Percentiles rank a stretch among this genome's conserved stretches.
phyloP scores from a whole-genome alignment of 2,888 invertebrate species.

The Eupithecia pulchellata region DNA sequence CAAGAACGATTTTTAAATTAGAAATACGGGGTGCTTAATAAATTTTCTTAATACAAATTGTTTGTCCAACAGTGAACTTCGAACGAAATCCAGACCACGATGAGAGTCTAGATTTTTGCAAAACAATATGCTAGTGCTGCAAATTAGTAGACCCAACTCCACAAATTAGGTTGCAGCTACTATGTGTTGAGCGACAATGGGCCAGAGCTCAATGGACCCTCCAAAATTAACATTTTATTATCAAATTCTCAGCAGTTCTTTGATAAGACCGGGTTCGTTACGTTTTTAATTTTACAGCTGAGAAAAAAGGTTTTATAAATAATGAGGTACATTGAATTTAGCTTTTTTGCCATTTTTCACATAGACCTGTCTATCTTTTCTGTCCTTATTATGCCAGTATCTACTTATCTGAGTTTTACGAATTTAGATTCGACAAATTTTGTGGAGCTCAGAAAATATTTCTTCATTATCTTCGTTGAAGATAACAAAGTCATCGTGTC shows the following conservation, averaged over 20 bases:
- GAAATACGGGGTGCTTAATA: no score
- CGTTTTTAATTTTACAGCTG: constrained; percentile 41
- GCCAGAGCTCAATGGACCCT: constrained; percentile 45
- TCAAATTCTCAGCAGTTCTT: constrained; percentile 56
- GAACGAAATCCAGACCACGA: background rate
- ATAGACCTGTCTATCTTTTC: background rate
- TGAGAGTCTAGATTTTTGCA: background rate
- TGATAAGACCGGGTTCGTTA: constrained; percentile 65
- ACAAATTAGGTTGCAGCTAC: constrained; percentile 12
- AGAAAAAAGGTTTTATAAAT: constrained; percentile 22
- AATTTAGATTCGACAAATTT: background rate
- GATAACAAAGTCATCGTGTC: constrained; percentile 5
- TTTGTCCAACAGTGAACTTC: no score
- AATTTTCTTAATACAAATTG: no score
- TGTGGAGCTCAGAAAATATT: background rate
- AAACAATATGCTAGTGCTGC: background rate
- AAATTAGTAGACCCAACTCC: background rate
- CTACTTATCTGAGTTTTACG: background rate
- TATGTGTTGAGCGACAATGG: constrained; percentile 45
- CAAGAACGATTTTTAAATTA: no score
- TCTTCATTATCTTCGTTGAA: background rate
- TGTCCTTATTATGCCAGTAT: background rate
- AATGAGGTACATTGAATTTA: constrained; percentile 1
- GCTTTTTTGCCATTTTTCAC: background rate
- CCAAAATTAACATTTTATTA: constrained; percentile 72